These are phyloP conservation scores for Mobula hypostoma DNA, from an alignment of 2,113 vertebrate species.

Conservation along the genomic window DNA sequence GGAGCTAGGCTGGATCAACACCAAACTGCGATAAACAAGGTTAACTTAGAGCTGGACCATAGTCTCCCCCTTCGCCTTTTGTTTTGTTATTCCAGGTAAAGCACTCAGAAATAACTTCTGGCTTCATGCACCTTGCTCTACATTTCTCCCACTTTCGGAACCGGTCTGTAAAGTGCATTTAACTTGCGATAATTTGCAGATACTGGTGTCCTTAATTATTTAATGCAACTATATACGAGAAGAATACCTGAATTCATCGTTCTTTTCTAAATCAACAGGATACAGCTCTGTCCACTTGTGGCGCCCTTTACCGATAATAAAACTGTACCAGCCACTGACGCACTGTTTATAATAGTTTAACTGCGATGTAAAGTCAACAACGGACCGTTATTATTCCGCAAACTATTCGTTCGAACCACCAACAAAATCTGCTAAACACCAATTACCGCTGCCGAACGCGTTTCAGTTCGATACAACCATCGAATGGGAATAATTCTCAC, in stretches of 20 bases:
- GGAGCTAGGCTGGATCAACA: not conserved
- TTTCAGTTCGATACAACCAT: not conserved
- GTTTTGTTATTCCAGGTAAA: not conserved
- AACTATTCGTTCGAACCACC: not conserved
- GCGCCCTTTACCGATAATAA: constrained; percentile 13
- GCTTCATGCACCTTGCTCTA: not conserved
- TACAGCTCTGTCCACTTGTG: not conserved
- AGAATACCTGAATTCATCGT: not conserved
- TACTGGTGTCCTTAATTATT: not conserved
- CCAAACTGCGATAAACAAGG: not conserved
- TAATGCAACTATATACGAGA: not conserved
- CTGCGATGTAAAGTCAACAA: constrained; percentile 9
- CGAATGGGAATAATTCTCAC: not conserved
- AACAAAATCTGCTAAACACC: not conserved
- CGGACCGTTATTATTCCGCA: not conserved
- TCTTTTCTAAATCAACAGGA: no score
- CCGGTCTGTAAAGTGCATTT: not conserved
- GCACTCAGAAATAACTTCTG: not conserved
- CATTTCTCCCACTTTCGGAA: not conserved
- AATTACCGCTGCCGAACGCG: not conserved
- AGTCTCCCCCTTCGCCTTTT: no score
- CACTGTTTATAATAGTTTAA: constrained; percentile 17
- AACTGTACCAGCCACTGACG: not conserved
- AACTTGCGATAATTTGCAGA: not conserved
- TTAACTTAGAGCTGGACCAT: not conserved